These are phyloP conservation scores for Rosalia funebris DNA, from an alignment of 2,888 invertebrate genomes.

Conservation along the genomic window DNA sequence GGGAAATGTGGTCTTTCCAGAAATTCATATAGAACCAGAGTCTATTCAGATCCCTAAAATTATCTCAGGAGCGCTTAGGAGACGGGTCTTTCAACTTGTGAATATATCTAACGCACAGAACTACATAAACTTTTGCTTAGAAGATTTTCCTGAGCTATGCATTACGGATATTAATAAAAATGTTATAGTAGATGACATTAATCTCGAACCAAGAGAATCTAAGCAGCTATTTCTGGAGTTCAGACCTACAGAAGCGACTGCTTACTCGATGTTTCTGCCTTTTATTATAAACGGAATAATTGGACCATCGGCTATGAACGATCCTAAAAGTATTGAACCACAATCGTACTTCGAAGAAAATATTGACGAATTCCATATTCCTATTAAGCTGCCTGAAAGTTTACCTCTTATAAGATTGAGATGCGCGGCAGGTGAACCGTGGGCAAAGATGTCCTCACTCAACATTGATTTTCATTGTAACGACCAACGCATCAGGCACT, in stretches of 20 bases:
- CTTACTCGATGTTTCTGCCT: constrained; percentile 70
- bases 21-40: constrained; percentile 65
- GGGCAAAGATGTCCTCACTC: constrained; percentile 38
- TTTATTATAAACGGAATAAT: constrained; percentile 69
- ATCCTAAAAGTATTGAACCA: constrained; percentile 36
- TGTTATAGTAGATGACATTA: constrained; percentile 33
- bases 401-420: constrained; percentile 43
- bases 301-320: constrained; percentile 66
- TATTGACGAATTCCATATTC: not conserved
- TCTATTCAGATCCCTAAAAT: constrained; percentile 66
- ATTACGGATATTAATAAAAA: constrained; percentile 49
- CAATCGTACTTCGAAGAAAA: constrained; percentile 26
- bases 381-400: not conserved
- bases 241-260: constrained; percentile 61
- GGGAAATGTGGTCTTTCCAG: constrained; percentile 67
- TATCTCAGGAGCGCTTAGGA: constrained; percentile 54
- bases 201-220: constrained; percentile 50
- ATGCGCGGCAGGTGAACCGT: constrained; percentile 43
- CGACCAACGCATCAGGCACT: not conserved
- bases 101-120: constrained; percentile 54
- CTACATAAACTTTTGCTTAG: constrained; percentile 54
- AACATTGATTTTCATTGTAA: constrained; percentile 25
- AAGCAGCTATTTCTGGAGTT: constrained; percentile 61
- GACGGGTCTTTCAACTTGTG: constrained; percentile 50
- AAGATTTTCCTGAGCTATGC: constrained; percentile 59